Evolutionary conservation across 2,888 invertebrate species (phyloP).

Genomic region (Drosophila vallismaia): DNA sequence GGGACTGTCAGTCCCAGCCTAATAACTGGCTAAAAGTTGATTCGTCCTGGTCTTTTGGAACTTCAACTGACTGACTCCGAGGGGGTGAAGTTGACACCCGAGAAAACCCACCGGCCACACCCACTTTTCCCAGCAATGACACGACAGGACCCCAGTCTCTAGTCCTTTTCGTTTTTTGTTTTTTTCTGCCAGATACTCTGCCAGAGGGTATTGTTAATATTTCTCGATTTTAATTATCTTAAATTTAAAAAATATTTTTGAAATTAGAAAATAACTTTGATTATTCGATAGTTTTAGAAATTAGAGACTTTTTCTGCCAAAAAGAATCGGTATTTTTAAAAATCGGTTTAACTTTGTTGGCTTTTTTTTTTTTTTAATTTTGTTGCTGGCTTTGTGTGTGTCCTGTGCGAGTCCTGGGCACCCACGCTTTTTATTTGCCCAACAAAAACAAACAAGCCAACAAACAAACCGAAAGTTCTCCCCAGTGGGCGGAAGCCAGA

Average conservation of each 20-base stretch:
- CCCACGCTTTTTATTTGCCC: conserved; percentile 57
- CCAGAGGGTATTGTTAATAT: no score
- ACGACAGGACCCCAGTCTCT: background rate
- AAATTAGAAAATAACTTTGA: no score
- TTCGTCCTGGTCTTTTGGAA: conserved; percentile 29
- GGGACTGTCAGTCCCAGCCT: background rate
- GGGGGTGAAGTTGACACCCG: background rate
- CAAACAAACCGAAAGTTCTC: conserved; percentile 14
- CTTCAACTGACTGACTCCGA: background rate
- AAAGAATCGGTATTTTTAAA: no score
- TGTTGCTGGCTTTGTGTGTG: conserved; percentile 11
- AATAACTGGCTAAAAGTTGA: conserved; percentile 35
- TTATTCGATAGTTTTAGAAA: no score
- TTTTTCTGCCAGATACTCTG: no score
- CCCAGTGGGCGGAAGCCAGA: conserved; percentile 57
- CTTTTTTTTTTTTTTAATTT: no score
- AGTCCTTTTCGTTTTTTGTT: background rate
- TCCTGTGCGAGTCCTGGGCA: conserved; percentile 49
- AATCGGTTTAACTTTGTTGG: no score
- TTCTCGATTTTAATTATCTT: no score
- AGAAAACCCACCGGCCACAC: background rate
- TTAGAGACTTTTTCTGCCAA: no score
- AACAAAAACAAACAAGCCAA: conserved; percentile 29
- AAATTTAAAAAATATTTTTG: no score
- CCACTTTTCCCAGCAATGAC: background rate